These are phyloP conservation scores for Anhinga rufa DNA, from an alignment of 2,113 vertebrate genomes.

Conservation along the genomic window DNA sequence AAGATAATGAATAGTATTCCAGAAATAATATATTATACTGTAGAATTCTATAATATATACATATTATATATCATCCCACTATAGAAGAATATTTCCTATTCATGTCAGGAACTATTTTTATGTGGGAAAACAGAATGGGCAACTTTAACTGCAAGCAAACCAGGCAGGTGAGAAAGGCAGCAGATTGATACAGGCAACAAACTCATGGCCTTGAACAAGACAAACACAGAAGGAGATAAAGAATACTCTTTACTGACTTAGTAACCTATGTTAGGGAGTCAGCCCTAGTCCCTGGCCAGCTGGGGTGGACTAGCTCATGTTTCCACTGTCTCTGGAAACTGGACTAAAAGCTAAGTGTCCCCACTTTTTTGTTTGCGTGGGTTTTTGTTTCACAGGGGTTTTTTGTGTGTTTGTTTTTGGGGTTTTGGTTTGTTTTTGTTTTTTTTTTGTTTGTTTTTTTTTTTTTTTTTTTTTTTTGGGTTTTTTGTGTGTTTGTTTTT, in stretches of 20 bases:
- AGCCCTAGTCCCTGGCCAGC: not conserved
- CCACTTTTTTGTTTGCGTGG: not conserved
- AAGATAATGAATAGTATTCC: not conserved
- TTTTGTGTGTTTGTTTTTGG: not conserved
- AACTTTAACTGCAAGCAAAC: not conserved
- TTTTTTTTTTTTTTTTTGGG: not conserved
- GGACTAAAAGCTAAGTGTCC: not conserved
- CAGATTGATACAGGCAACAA: not conserved
- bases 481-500: not conserved
- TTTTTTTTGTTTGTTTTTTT: not conserved
- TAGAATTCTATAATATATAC: not conserved
- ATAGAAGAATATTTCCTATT: not conserved
- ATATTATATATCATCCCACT: not conserved
- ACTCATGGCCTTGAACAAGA: not conserved
- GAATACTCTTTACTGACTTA: not conserved
- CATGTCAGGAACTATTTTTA: not conserved
- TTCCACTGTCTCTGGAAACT: not conserved
- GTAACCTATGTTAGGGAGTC: not conserved
- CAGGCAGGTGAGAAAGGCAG: not conserved
- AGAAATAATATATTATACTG: not conserved
- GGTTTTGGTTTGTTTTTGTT: not conserved
- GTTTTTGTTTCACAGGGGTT: not conserved
- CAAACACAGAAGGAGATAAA: not conserved
- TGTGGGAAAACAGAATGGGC: not conserved
- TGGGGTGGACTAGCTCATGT: not conserved